Percentiles rank a stretch among this genome's conserved stretches.
These are phyloP conservation scores for Champsocephalus gunnari DNA, from an alignment of 2,797 vertebrate genomes.

Conservation along the genomic window DNA sequence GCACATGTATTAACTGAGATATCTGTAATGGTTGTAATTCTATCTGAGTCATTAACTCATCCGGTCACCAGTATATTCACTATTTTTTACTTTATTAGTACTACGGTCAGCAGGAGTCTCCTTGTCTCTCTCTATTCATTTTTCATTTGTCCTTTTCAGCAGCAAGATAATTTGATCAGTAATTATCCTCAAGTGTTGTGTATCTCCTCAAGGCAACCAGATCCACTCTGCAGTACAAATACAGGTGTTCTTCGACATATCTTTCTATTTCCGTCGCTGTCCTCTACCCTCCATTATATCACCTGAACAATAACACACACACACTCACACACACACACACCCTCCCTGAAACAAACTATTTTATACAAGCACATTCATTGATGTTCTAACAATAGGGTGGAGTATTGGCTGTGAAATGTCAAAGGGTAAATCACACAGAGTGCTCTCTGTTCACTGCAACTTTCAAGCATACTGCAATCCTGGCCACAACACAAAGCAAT, in stretches of 20 bases:
- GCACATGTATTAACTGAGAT: constrained; percentile 11
- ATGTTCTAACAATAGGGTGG: constrained; percentile 12
- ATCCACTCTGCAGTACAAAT: constrained; percentile 47
- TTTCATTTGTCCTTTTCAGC: constrained; percentile 56
- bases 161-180: constrained; percentile 56
- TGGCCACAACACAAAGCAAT: constrained; percentile 2
- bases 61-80: constrained; percentile 13
- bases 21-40: constrained; percentile 45
- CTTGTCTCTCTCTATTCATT: constrained; percentile 41
- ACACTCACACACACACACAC: constrained; percentile 2
- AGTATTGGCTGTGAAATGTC: constrained; percentile 11
- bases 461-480: not conserved
- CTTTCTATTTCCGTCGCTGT: constrained; percentile 44
- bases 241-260: constrained; percentile 56
- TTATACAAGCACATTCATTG: constrained; percentile 17
- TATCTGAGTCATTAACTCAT: constrained; percentile 38
- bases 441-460: not conserved
- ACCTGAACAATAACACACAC: not conserved
- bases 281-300: constrained; percentile 18
- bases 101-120: constrained; percentile 7
- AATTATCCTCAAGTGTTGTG: constrained; percentile 43
- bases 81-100: constrained; percentile 34
- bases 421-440: constrained; percentile 18
- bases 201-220: constrained; percentile 42
- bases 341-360: constrained; percentile 5